Conservation (phyloP, 1,140 invertebrate species). For the Maconellicoccus hirsutus region DNA sequence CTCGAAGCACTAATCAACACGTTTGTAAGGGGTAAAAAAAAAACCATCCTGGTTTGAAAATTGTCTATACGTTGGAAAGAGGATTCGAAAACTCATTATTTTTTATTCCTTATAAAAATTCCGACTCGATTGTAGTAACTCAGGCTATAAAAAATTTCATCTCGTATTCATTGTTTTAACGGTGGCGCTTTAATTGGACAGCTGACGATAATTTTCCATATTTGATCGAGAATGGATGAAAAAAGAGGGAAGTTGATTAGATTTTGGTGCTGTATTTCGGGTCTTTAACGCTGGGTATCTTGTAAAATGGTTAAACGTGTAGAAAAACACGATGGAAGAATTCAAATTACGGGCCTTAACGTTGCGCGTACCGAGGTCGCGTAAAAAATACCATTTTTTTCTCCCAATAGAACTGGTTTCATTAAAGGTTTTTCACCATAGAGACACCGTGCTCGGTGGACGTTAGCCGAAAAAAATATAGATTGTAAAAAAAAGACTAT, state of each 20-base stretch:
- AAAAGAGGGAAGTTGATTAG: too few relatives aligned
- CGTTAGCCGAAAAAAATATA: neutral
- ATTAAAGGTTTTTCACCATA: constrained; percentile 1
- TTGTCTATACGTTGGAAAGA: neutral
- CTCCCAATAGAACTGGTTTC: constrained; percentile 1
- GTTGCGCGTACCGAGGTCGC: neutral
- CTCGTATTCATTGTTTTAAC: neutral
- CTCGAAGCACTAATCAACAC: neutral
- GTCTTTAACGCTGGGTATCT: neutral
- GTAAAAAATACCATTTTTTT: neutral
- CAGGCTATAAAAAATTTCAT: neutral
- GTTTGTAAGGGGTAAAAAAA: neutral
- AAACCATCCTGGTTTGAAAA: neutral
- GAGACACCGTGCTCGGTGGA: neutral
- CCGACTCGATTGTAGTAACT: neutral
- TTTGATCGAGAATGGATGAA: neutral
- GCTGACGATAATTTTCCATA: neutral
- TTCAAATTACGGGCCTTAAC: neutral
- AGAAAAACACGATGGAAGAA: neutral
- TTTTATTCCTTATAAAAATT: constrained; percentile 6
- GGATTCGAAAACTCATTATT: neutral
- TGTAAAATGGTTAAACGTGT: neutral
- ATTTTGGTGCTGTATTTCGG: neutral
- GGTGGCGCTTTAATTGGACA: neutral
- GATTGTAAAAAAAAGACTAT: constrained; percentile 16